These are phyloP conservation scores for Drosophila kepulauana DNA, from an alignment of 1,140 invertebrate genomes.

Conservation along the genomic window DNA sequence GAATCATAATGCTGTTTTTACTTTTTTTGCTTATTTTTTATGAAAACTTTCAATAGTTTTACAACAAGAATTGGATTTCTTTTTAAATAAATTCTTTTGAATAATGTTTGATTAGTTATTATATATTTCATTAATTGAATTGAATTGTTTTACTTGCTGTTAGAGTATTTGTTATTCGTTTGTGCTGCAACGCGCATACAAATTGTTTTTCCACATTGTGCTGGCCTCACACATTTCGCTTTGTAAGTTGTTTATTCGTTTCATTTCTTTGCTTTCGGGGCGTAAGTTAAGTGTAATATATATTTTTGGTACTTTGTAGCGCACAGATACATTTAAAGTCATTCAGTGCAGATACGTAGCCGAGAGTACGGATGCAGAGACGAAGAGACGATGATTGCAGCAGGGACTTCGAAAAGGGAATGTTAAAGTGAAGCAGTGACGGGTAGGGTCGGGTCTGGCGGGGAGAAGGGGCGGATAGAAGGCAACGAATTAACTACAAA, in stretches of 20 bases:
- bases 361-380: background rate
- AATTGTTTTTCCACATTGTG: conserved; percentile 10
- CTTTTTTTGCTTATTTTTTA: too few species aligned
- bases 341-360: conserved; percentile 68
- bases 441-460: too few species aligned
- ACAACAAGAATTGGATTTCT: too few species aligned
- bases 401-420: conserved; percentile 16
- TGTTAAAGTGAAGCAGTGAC: background rate
- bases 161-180: conserved; percentile 16
- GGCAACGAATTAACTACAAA: conserved; percentile 81
- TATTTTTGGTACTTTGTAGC: conserved; percentile 66
- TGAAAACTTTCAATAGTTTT: too few species aligned
- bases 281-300: conserved; percentile 64
- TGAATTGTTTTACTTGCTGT: background rate
- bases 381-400: conserved; percentile 27
- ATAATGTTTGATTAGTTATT: background rate
- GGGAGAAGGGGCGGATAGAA: conserved; percentile 28
- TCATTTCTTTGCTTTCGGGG: conserved; percentile 30
- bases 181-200: background rate
- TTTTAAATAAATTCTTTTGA: too few species aligned
- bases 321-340: conserved; percentile 79
- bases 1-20: too few species aligned
- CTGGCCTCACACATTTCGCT: conserved; percentile 23
- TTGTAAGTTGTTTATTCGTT: conserved; percentile 25
- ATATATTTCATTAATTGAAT: background rate